These are phyloP conservation scores for Aquatica leii DNA, from an alignment of 2,888 invertebrate species.

Conservation along the genomic window DNA sequence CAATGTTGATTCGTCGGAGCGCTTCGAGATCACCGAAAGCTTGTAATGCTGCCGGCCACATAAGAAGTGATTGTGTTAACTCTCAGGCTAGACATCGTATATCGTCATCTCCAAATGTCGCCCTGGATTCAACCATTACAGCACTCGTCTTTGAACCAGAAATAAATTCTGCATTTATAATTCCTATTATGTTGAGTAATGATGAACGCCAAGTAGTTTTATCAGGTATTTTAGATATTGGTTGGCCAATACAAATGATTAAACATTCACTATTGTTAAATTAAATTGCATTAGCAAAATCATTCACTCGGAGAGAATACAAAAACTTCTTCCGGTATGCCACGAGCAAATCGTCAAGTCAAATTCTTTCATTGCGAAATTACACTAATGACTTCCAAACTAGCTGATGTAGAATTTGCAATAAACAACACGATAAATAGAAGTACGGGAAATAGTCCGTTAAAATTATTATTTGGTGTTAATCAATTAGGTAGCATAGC, in stretches of 20 bases:
- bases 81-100: neutral
- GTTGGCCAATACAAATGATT: neutral
- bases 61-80: no score
- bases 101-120: neutral
- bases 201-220: neutral
- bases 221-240: neutral
- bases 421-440: constrained; percentile 7
- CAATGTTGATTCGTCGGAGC: no score
- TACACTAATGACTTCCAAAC: no score
- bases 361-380: no score
- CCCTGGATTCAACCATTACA: neutral
- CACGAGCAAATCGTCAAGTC: no score
- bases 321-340: neutral
- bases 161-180: neutral
- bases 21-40: no score
- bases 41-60: neutral
- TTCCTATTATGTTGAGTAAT: constrained; percentile 1
- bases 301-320: no score
- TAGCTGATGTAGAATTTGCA: constrained; percentile 3
- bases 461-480: constrained; percentile 8
- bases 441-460: neutral
- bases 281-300: no score
- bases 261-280: neutral
- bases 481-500: neutral
- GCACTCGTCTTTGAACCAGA: neutral